phyloP scores from a whole-genome alignment of 2,888 invertebrate genomes.

The Cryptocheilus praepositus region DNA sequence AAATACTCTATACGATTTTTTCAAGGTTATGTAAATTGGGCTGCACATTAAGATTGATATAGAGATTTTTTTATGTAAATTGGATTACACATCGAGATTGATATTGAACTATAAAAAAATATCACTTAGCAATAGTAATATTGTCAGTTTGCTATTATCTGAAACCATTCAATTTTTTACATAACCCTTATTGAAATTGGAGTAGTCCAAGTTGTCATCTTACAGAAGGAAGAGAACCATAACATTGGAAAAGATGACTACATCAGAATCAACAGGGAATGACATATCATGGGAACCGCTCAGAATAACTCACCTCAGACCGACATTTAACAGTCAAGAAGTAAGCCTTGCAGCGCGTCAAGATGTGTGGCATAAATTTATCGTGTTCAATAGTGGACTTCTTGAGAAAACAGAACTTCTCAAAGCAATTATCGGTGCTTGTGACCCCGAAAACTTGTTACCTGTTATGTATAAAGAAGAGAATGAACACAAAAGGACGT shows the following conservation, averaged over 20 bases:
- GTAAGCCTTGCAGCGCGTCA: slow-evolving; percentile 59
- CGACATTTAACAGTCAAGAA: slow-evolving; percentile 56
- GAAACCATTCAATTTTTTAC: too few species aligned
- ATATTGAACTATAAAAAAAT: too few species aligned
- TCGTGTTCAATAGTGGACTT: slow-evolving; percentile 59
- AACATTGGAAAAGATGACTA: background rate
- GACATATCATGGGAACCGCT: slow-evolving; percentile 56
- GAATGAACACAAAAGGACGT: slow-evolving; percentile 57
- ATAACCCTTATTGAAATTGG: too few species aligned
- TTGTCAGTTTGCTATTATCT: too few species aligned
- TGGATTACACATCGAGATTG: too few species aligned
- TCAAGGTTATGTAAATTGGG: too few species aligned
- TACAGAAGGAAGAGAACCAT: background rate
- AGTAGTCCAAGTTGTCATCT: too few species aligned
- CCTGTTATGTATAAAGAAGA: slow-evolving; percentile 65
- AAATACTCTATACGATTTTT: too few species aligned
- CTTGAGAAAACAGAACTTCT: slow-evolving; percentile 55
- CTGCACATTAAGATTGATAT: too few species aligned
- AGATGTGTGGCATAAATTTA: slow-evolving; percentile 71
- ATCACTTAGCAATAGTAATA: too few species aligned
- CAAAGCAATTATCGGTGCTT: slow-evolving; percentile 54
- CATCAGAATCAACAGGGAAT: background rate
- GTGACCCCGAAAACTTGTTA: slow-evolving; percentile 62
- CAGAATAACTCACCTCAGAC: slow-evolving; percentile 62
- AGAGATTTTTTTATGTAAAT: too few species aligned